Base-by-base conservation (phyloP, 2,888 invertebrate species). In the Ennomos fuscantarius region DNA sequence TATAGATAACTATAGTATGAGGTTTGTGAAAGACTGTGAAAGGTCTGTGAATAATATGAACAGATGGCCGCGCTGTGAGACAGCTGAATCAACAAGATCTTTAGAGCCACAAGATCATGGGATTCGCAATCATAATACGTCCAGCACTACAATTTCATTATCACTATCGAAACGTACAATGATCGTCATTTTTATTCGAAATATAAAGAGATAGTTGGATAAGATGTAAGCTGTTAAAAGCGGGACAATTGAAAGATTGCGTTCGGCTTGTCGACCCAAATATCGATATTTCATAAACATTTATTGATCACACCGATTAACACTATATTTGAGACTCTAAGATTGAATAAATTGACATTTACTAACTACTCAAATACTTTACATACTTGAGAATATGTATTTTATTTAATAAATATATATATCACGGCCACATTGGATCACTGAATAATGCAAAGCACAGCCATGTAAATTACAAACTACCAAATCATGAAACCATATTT, bases 221-320 rank as follows among this genome's bases (percentile, higher is more conserved):
- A 66, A 70, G 68, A 68, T 59, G 67, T 73, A 69, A 66, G 67
- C 73, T 60, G 66, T 60, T 66, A 68, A 63, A 73, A 73, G 74
- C 74, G 76, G 73, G 76, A 62, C 65, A 54, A 31, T 33, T 44
- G 62, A 68, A 65, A 65, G 67, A 65, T 62, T 49, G 68, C 68
- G 65, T 65, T 66, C 63, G 63, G 40, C 60, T 53, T 47, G 37
- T 47, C 36, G 31, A 53, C 58, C 53, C 34, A 49, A 39, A 51
- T 53, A 60, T 58, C 54, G 43, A 57, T 47, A 52, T 35, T 46
- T 60, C 39, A 48, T 46, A 51, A 57, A 60, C 56, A 52, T 57
- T 45, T 52, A 52, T 50, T 49, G 40, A 56, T 24, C 39, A 37
- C 34, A 52, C 15, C 11, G 44, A 49, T 46, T 46, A 49, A 57